Percentiles rank a stretch among this genome's conserved stretches.
phyloP scores from a whole-genome alignment of 2,888 invertebrate species.

The Scrobipalpa costella region DNA sequence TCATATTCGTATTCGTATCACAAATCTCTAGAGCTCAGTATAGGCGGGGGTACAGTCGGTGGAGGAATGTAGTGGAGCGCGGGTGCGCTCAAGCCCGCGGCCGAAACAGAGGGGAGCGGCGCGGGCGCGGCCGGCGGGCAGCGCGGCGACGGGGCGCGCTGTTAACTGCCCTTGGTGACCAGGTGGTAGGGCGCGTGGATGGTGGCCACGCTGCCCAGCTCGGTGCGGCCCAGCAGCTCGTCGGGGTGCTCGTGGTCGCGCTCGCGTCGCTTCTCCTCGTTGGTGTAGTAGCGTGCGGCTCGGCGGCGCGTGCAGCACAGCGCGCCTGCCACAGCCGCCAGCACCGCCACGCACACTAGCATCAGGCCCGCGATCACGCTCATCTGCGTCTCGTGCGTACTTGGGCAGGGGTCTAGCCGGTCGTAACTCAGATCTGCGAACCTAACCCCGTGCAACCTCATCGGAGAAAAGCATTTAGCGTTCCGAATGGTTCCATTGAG shows the following conservation, averaged over 20 bases:
- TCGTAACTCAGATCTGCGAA: slow-evolving; percentile 59
- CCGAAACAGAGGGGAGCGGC: slow-evolving; percentile 25
- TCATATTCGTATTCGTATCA: slow-evolving; percentile 69
- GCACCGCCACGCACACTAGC: slow-evolving; percentile 61
- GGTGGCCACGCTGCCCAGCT: slow-evolving; percentile 65
- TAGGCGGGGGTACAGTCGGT: slow-evolving; percentile 43
- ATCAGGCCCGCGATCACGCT: slow-evolving; percentile 78
- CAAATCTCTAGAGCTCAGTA: slow-evolving; percentile 57
- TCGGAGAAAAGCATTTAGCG: slow-evolving; percentile 82
- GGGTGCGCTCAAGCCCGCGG: slow-evolving; percentile 39
- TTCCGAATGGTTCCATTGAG: slow-evolving; percentile 74
- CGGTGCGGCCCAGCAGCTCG: slow-evolving; percentile 59
- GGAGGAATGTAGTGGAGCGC: slow-evolving; percentile 50
- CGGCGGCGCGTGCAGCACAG: slow-evolving; percentile 85
- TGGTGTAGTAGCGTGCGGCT: slow-evolving; percentile 89
- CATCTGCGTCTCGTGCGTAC: slow-evolving; percentile 79
- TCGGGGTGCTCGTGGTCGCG: slow-evolving; percentile 68
- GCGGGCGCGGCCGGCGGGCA: slow-evolving; percentile 31
- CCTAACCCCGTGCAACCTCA: slow-evolving; percentile 70
- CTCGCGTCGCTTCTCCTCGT: slow-evolving; percentile 84
- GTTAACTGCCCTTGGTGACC: slow-evolving; percentile 66
- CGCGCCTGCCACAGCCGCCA: slow-evolving; percentile 80
- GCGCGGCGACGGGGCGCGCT: slow-evolving; percentile 49
- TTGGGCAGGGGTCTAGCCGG: slow-evolving; percentile 68
- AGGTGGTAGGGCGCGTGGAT: slow-evolving; percentile 68